Evolutionary conservation across 2,797 vertebrate genomes (phyloP), one percentile per base, ranked within the genome.

Genomic region (Vultur gryphus): DNA sequence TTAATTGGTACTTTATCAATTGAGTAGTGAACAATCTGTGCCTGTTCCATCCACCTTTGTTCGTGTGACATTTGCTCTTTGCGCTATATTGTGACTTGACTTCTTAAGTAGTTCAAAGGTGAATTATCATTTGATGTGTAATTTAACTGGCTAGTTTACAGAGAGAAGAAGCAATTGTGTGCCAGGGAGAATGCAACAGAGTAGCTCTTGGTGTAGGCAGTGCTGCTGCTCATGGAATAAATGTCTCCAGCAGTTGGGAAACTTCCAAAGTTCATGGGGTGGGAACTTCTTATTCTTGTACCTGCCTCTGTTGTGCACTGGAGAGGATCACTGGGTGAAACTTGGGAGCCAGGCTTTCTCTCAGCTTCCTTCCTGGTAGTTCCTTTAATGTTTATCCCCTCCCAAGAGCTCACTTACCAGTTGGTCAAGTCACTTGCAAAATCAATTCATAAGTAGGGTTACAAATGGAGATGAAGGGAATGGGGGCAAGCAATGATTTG

Each of bases 371-470:
- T 95, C 91, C 88, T 82, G 55, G 6, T 76, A 52, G 37, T 43
- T 91, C 70, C 62, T 91, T 89, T 92, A 52, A 75, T 80, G 66
- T 82, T 66, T 18, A 16, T 92, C 66, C 73, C 66, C 46, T 96
- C 81, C 70, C 91, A 91, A 16, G 66, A 59, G 83, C 86, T 94
- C 70, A 14, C 70, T 62, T 73, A 84, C 80, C 87, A 67, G 77
- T 79, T 77, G 93, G 80, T 93, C 66, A 39, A 55, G 87, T 85
- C 61, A 19, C 89, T 90, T 93, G 73, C 93, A 93, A 83, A 94
- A 94, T 76, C 16, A 16, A 6, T 93, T 77, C 3, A 0, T 29
- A 51, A 76, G 43, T 6, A 64, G 37, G 33, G 52, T 83, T 64
- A 16, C 0, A 0, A 70, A 39, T 64, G 39, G 28, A 72, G 28